phyloP scores from a whole-genome alignment of 2,888 invertebrate genomes.

The Adelognathus sp. region DNA sequence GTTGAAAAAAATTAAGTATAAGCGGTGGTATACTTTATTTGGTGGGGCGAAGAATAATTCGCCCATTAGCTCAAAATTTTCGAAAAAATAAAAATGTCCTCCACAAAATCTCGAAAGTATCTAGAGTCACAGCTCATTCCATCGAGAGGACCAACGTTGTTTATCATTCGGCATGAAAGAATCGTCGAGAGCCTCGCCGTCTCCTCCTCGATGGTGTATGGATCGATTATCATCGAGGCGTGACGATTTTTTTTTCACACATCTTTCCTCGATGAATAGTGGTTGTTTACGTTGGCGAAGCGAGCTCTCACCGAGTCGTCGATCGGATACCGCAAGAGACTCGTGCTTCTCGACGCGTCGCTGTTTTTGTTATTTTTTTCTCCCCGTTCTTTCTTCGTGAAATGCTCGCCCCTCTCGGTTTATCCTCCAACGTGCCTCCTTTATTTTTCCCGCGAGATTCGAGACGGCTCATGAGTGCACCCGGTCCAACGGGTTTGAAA shows the following conservation, averaged over 20 bases:
- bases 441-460: conserved; percentile 54
- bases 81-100: too few species aligned
- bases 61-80: too few species aligned
- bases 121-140: too few species aligned
- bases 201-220: not conserved
- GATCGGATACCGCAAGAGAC: conserved; percentile 61
- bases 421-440: not conserved
- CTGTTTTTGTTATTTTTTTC: not conserved
- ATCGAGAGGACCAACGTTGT: too few species aligned
- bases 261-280: conserved; percentile 4
- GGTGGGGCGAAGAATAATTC: too few species aligned
- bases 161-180: too few species aligned
- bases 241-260: conserved; percentile 3
- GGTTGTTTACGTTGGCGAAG: conserved; percentile 24
- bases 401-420: too few species aligned
- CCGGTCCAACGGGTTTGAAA: conserved; percentile 58
- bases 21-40: too few species aligned
- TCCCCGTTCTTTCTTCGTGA: not conserved
- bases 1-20: too few species aligned
- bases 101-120: too few species aligned
- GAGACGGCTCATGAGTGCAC: conserved; percentile 54
- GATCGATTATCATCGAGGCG: conserved; percentile 3
- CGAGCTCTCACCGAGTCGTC: not conserved
- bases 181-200: too few species aligned
- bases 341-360: conserved; percentile 55